Percentiles rank a stretch among this genome's conserved stretches.
phyloP scores from a whole-genome alignment of 92 coral and sea anemone genomes.

The Galaxea fascicularis region DNA sequence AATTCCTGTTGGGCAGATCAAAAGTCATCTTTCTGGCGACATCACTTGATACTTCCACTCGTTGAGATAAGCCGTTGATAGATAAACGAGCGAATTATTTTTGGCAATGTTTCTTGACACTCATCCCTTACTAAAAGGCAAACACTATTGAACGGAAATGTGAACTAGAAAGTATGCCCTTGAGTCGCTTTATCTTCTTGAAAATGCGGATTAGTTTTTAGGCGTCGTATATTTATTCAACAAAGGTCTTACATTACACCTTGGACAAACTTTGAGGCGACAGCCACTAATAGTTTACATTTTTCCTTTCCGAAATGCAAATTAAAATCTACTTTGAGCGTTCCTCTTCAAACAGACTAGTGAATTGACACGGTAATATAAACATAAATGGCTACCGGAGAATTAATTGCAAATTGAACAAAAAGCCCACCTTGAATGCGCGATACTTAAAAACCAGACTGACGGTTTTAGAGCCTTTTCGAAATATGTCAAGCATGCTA shows the following conservation, averaged over 20 bases:
- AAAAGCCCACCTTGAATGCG: slow-evolving; percentile 71
- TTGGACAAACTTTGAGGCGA: slow-evolving; percentile 83
- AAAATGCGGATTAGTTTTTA: slow-evolving; percentile 85
- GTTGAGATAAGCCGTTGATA: slow-evolving; percentile 76
- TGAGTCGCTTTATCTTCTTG: slow-evolving; percentile 64
- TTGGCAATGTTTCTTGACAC: slow-evolving; percentile 66
- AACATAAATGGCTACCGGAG: slow-evolving; percentile 70
- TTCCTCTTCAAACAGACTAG: slow-evolving; percentile 78
- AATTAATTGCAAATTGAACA: slow-evolving; percentile 87
- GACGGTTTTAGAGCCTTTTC: slow-evolving; percentile 69
- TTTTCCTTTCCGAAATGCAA: slow-evolving; percentile 94
- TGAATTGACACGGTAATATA: slow-evolving; percentile 78
- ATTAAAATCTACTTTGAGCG: slow-evolving; percentile 83
- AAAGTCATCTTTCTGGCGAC: slow-evolving; percentile 68
- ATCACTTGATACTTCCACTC: slow-evolving; percentile 65
- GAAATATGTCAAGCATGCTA: slow-evolving; percentile 77
- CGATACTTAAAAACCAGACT: slow-evolving; percentile 46
- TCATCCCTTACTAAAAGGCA: slow-evolving; percentile 42
- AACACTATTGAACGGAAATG: slow-evolving; percentile 78
- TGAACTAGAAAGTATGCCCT: slow-evolving; percentile 62
- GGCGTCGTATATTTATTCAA: slow-evolving; percentile 84
- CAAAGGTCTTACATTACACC: slow-evolving; percentile 88
- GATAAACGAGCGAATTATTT: slow-evolving; percentile 84
- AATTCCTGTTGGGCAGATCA: slow-evolving; percentile 76
- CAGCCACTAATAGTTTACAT: slow-evolving; percentile 93